Percentiles rank a stretch among this genome's conserved stretches.
Evolutionary conservation across 2,797 vertebrate species (phyloP).

Genomic region (Poecilia wingei): DNA sequence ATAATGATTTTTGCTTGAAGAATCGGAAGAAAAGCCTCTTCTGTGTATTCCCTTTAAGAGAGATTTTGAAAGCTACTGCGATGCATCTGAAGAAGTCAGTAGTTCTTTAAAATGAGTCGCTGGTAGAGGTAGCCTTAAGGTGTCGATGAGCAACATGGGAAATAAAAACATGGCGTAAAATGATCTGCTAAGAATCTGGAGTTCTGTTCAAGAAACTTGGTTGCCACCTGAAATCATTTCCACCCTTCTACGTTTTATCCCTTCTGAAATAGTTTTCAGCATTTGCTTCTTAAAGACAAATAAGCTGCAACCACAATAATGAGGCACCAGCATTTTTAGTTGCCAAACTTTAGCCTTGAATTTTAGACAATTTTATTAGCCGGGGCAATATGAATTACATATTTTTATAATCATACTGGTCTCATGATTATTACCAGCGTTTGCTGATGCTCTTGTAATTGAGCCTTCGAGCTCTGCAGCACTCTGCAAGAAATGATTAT

Average conservation of each 20-base stretch:
- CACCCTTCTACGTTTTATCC: neutral
- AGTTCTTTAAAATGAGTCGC: neutral
- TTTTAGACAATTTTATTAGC: neutral
- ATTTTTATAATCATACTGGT: constrained; percentile 9
- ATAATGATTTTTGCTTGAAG: neutral
- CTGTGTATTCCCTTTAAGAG: neutral
- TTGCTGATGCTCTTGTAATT: neutral
- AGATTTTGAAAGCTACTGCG: neutral
- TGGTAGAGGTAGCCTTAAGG: neutral
- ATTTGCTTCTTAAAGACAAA: neutral
- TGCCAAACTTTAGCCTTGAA: neutral
- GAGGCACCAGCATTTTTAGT: neutral
- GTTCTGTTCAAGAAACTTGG: neutral
- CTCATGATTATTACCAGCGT: neutral
- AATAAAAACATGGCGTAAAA: neutral
- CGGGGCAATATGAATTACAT: neutral
- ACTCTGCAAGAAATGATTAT: neutral
- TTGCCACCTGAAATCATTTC: neutral
- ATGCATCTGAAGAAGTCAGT: neutral
- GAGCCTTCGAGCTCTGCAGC: neutral
- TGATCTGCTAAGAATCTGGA: neutral
- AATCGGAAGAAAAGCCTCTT: neutral
- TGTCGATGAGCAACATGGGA: neutral
- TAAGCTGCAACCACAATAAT: neutral
- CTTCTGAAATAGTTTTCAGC: neutral